Evolutionary conservation across 2,888 invertebrate genomes (phyloP), one percentile per base, ranked within the genome.

Genomic region (Spisula solida): DNA sequence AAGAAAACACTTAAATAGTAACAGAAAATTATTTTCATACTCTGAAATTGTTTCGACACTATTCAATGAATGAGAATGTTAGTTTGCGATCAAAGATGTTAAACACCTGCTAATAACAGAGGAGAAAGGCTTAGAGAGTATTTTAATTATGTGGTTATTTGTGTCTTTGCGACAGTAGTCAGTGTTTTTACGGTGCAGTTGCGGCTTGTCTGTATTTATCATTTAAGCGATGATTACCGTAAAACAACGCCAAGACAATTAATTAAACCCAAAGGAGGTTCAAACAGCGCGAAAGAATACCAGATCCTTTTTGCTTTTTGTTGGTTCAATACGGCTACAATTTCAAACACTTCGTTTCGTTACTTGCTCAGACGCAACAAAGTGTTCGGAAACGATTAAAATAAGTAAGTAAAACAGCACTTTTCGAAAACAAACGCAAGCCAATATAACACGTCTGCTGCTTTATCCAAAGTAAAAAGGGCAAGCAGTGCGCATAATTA

Each of bases 51-150:
- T 75, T 75, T 75, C 75, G 18, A 75, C 75, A 75, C 34, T 75
- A 16, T 75, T 75, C 34, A 16, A 75, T 75, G 75, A 75, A 75
- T 75, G 75, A 66, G 75, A 75, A 75, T 12, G 14, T 18, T 25
- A 55, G n/a, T 6, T n/a, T 82, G 4, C 29, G 31, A 70, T 83
- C 75, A 83, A 83, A 83, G 75, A 41, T 51, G 34, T 6, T 16
- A 48, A 29, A 70, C 83, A 83, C 83, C 83, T 75, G 83, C 51
- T 83, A 31, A 75, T 75, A 48, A 75, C 83, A 83, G 83, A 75
- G 31, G 48, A 25, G 51, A 48, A 83, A 75, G 8, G 41, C 41
- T 6, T 1, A 70, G 47, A 8, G 48, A 47, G 47, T 51, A 18
- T 66, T 83, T 75, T 75, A 83, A 83, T 83, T 48, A 48, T n/a